A percentile compares a stretch with the other conserved stretches of the same genome.
These are phyloP conservation scores for Conomelus anceps DNA, from an alignment of 2,888 invertebrate species.

Conservation along the genomic window DNA sequence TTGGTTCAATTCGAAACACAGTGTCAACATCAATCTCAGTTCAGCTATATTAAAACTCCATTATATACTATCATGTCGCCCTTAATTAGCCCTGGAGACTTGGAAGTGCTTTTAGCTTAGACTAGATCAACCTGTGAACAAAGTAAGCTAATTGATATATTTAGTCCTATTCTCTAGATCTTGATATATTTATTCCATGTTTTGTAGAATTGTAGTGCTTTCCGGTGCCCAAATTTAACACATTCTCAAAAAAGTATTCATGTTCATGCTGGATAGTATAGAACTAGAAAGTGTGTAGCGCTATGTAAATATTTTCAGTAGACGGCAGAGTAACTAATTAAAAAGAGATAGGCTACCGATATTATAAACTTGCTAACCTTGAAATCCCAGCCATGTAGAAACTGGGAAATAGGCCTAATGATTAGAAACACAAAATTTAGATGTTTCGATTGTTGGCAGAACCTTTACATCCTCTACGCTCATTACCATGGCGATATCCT, in stretches of 20 bases:
- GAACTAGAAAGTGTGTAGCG: background rate
- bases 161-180: background rate
- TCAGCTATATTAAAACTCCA: background rate
- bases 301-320: background rate
- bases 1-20: background rate
- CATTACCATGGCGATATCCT: background rate
- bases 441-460: background rate
- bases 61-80: background rate
- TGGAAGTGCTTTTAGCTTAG: background rate
- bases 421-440: background rate
- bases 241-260: no score
- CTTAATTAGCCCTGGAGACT: background rate
- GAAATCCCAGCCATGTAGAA: background rate
- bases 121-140: background rate
- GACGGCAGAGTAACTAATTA: background rate
- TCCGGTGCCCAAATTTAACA: background rate
- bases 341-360: background rate
- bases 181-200: background rate
- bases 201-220: background rate
- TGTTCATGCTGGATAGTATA: background rate
- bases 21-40: background rate
- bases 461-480: background rate
- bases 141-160: background rate
- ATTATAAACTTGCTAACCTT: background rate
- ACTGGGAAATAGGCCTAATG: background rate